These are phyloP conservation scores for Acleris literana DNA, from an alignment of 2,888 invertebrate genomes.

Conservation along the genomic window DNA sequence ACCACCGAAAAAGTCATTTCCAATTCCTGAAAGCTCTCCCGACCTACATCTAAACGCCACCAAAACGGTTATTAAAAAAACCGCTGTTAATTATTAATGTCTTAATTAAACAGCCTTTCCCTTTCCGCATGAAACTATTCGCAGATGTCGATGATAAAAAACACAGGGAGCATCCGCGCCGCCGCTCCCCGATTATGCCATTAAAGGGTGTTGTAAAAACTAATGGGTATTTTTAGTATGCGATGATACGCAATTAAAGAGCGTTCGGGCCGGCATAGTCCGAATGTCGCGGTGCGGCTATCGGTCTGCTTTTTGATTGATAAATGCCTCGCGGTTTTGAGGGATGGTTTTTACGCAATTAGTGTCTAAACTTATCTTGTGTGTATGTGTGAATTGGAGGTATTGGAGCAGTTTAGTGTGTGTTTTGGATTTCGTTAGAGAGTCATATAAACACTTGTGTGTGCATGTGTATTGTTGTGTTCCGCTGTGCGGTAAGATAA, in stretches of 20 bases:
- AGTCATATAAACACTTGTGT: too few relatives aligned
- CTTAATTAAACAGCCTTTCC: constrained; percentile 28
- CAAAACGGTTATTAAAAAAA: neutral
- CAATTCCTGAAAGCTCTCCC: too few relatives aligned
- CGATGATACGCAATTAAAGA: constrained; percentile 80
- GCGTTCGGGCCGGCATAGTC: constrained; percentile 44
- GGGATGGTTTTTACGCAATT: too few relatives aligned
- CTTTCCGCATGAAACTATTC: constrained; percentile 41
- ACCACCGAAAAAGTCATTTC: too few relatives aligned
- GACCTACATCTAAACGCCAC: too few relatives aligned
- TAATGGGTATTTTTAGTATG: constrained; percentile 78
- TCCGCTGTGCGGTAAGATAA: too few relatives aligned
- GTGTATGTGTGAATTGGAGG: too few relatives aligned
- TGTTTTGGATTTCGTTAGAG: too few relatives aligned
- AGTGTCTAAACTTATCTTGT: neutral
- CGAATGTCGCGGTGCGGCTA: constrained; percentile 40
- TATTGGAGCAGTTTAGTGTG: too few relatives aligned
- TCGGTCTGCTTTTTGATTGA: constrained; percentile 8
- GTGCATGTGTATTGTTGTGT: too few relatives aligned
- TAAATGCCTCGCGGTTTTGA: constrained; percentile 1
- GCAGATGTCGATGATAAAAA: constrained; percentile 57
- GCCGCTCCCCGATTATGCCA: constrained; percentile 74
- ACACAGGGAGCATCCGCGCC: constrained; percentile 52
- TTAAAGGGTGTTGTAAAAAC: constrained; percentile 67
- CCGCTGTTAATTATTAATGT: constrained; percentile 24